phyloP scores from a whole-genome alignment of 1,140 invertebrate species.

The Macrocentrus cingulum region DNA sequence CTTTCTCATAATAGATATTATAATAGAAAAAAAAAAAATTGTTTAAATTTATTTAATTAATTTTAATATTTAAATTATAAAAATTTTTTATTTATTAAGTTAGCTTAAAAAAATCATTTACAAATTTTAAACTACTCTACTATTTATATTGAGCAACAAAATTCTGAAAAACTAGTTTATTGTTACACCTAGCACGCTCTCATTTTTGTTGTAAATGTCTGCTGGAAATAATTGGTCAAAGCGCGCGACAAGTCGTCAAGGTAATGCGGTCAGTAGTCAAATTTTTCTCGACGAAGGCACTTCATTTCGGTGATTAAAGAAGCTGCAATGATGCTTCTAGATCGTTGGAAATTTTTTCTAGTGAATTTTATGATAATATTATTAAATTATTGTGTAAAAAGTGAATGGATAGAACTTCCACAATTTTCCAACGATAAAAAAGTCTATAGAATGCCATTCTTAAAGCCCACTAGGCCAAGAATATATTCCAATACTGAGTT shows the following conservation, averaged over 20 bases:
- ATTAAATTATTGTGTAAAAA: background rate
- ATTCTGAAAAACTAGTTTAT: background rate
- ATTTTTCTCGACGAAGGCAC: background rate
- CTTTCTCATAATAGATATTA: too few species aligned
- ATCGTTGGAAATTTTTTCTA: background rate
- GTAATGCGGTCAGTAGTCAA: slow-evolving; percentile 7
- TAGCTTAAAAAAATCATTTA: too few species aligned
- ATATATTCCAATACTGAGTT: too few species aligned
- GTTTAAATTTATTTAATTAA: too few species aligned
- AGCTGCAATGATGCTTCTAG: background rate
- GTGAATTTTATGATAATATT: background rate
- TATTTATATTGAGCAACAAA: too few species aligned
- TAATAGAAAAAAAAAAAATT: too few species aligned
- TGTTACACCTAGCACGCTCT: background rate
- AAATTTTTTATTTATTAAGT: too few species aligned
- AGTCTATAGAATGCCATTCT: slow-evolving; percentile 38
- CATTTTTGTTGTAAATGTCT: background rate
- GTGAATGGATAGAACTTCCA: slow-evolving; percentile 52
- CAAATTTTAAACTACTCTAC: too few species aligned
- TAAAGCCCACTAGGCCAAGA: background rate
- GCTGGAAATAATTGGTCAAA: slow-evolving; percentile 11
- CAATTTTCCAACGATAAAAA: slow-evolving; percentile 48
- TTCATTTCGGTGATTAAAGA: background rate
- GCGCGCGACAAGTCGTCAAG: background rate
- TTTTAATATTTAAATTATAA: too few species aligned